Percentiles rank a stretch among this genome's conserved stretches.
Conservation (phyloP, 30 jellyfish, hydroid and myxozoan species). For the Aurelia coerulea region DNA sequence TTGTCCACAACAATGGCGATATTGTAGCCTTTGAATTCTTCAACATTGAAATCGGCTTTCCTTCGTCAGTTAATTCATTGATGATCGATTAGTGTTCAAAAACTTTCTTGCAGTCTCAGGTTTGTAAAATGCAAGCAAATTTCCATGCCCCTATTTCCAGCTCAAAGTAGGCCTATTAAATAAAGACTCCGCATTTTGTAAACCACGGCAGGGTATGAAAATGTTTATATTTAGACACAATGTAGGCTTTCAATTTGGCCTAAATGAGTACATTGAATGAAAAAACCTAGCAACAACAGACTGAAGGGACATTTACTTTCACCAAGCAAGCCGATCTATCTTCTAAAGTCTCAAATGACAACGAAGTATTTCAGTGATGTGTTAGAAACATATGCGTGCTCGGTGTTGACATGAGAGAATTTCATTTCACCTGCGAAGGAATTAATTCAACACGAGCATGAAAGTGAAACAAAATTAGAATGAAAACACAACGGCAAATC, state of each 20-base stretch:
- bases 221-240: conserved; percentile 60
- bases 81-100: no score
- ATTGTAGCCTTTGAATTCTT: no score
- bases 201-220: conserved; percentile 53
- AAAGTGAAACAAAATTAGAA: conserved; percentile 50
- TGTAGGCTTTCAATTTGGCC: conserved; percentile 62
- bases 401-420: neutral
- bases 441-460: conserved; percentile 26
- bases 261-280: conserved; percentile 33
- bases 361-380: no score
- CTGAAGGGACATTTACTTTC: conserved; percentile 54
- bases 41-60: no score
- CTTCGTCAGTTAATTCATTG: no score
- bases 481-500: conserved; percentile 20
- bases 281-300: conserved; percentile 42
- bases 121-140: no score
- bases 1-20: no score
- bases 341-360: no score
- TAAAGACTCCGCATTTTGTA: conserved; percentile 40
- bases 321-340: neutral
- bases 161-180: neutral
- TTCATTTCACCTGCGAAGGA: conserved; percentile 63
- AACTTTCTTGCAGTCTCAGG: no score
- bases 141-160: no score
- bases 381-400: neutral